Evolutionary conservation across 2,888 invertebrate genomes (phyloP), one percentile per base, ranked within the genome.

Genomic region (Imbricaverruca yamaguchii): DNA sequence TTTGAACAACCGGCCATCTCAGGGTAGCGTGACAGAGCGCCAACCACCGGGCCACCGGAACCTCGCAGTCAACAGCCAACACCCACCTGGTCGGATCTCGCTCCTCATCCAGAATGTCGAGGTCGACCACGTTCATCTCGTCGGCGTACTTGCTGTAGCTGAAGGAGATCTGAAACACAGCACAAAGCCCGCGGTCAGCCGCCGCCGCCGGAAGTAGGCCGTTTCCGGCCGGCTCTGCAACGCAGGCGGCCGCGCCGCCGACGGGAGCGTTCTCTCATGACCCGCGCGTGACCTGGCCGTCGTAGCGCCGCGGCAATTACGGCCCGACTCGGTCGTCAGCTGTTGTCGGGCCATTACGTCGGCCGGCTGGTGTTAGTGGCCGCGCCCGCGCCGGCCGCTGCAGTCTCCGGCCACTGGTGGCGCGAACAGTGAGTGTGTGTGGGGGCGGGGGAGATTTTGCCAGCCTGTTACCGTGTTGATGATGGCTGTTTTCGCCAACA

Each of bases 41-140:
- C 39, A 39, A 39, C 4, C 39, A 4, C 4, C 4, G 4, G 39
- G 4, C 39, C 4, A 1, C 39, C 39, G 39, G 39, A 1, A 39
- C 39, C 39, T 39, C 39, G 2, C 39, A 39, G 39, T 39, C 2
- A 39, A 39, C 39, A 39, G 4, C 39, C 39, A 39, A 39, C 39
- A 39, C 39, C 39, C 87, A 93, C 93, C 95, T 93, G 85, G 93
- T 94, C 80, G 94, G 94, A 89, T 95, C 95, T 84, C 92, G 91
- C 87, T 91, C 91, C 80, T 89, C 89, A 86, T 93, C 92, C 86
- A 95, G 94, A 13, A 94, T 95, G 84, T 94, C 94, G 84, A 95
- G 92, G 87, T 93, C 92, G 84, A 95, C 91, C 23, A 94, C 92
- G 87, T 95, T 95, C 92, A 93, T 93, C 86, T 94, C 93, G 86